Evolutionary conservation across 2,113 vertebrate species (phyloP), one percentile per base, ranked within the genome.

Genomic region (Actenoides lindsayi): DNA sequence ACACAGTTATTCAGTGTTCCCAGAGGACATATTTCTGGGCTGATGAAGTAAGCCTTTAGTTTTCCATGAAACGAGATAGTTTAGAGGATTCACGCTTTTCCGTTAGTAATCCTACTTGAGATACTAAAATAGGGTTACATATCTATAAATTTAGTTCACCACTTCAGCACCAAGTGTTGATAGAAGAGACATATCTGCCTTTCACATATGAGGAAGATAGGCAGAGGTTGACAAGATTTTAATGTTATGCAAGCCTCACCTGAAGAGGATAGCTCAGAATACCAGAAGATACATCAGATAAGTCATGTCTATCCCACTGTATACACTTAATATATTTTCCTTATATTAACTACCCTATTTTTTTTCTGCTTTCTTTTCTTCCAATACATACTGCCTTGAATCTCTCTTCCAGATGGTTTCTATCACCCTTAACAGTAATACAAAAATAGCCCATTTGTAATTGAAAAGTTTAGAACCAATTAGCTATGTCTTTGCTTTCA

Each of bases 321-420:
- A 54, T 5, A n/a, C 13, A 28, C 20, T 63, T 76, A 3, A 33
- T 31, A 28, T 62, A 6, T 67, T 67, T 70, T 64, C 60, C 62
- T 68, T 44, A 41, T 48, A 53, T 70, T 33, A 67, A 18, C 33
- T 57, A 70, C 10, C 12, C 30, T 53, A 4, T 42, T 8, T 24
- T 70, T 62, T 71, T 80, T 14, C 60, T 85, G 30, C 27, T 73
- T 86, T 89, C 35, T 83, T 28, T 78, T 53, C 23, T 83, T 83
- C 27, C 64, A 62, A 4, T 48, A 33, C 8, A 64, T 25, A 11
- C 51, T 83, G 42, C 53, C 64, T 79, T 54, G 7, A 53, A 68
- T 56, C 53, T 91, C 73, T 76, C 86, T 80, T 65, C 79, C 84
- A 94, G 70, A 57, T 86, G 75, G 63, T 57, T 94, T 94, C 65